Conservation (phyloP, 2,797 vertebrate genomes). For the Arrhamphus sclerolepis region DNA sequence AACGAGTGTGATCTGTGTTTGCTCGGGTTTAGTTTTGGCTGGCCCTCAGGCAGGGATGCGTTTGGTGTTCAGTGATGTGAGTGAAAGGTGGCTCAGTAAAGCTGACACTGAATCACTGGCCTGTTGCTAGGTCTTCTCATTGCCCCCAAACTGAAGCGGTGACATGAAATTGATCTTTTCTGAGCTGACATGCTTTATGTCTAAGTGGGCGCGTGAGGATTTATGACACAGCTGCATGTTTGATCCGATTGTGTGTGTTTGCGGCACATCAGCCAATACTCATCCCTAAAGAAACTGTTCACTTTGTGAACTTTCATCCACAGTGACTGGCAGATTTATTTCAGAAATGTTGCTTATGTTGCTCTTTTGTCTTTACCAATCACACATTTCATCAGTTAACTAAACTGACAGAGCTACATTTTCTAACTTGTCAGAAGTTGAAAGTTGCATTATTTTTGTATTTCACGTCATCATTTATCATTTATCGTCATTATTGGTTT, state of each 20-base stretch:
- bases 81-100: slow-evolving; percentile 46
- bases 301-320: not conserved
- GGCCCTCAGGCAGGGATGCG: slow-evolving; percentile 9
- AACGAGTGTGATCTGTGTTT: slow-evolving; percentile 44
- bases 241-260: slow-evolving; percentile 6
- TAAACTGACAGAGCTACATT: too few species aligned
- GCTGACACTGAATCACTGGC: slow-evolving; percentile 27
- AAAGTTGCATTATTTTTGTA: too few species aligned
- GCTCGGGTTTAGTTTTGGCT: slow-evolving; percentile 38
- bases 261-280: not conserved
- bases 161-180: slow-evolving; percentile 23
- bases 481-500: too few species aligned
- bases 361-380: not conserved
- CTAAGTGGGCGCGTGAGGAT: slow-evolving; percentile 2
- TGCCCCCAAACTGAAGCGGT: slow-evolving; percentile 6
- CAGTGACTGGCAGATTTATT: not conserved
- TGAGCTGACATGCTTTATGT: slow-evolving; percentile 11
- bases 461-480: too few species aligned
- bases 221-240: slow-evolving; percentile 13
- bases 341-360: not conserved
- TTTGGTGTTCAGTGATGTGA: slow-evolving; percentile 33
- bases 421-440: too few species aligned
- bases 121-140: slow-evolving; percentile 33
- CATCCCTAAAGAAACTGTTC: not conserved
- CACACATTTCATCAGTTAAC: too few species aligned